Percentiles rank a stretch among this genome's conserved stretches.
These are phyloP conservation scores for Globia sparganii DNA, from an alignment of 2,888 invertebrate species.

Conservation along the genomic window DNA sequence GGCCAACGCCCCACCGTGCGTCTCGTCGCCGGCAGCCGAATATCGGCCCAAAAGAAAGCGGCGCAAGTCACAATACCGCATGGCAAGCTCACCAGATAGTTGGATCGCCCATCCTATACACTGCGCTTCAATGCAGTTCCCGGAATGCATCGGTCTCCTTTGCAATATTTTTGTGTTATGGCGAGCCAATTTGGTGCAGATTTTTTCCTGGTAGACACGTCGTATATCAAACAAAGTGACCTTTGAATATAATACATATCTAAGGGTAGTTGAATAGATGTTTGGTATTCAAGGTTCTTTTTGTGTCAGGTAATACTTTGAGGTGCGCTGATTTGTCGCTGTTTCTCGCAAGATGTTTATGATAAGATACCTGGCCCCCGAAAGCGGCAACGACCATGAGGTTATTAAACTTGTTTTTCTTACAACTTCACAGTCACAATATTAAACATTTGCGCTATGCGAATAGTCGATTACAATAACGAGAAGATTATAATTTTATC, in stretches of 20 bases:
- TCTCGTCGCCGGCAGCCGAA: conserved; percentile 71
- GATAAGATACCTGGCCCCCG: conserved; percentile 67
- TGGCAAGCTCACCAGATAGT: conserved; percentile 71
- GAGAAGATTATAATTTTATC: conserved; percentile 11
- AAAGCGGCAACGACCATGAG: conserved; percentile 69
- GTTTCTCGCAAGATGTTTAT: conserved; percentile 59
- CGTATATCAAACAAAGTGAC: conserved; percentile 62
- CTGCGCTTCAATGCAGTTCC: conserved; percentile 87
- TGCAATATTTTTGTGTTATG: conserved; percentile 85
- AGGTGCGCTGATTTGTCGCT: conserved; percentile 50
- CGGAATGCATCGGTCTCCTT: conserved; percentile 88
- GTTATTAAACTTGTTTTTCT: conserved; percentile 73
- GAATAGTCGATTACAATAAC: conserved; percentile 24
- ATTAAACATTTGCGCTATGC: conserved; percentile 52
- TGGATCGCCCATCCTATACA: conserved; percentile 78
- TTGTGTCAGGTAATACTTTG: conserved; percentile 50
- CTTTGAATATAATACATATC: conserved; percentile 50
- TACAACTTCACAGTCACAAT: conserved; percentile 52
- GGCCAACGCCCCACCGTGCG: conserved; percentile 87
- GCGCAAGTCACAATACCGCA: conserved; percentile 74
- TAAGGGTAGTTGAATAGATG: conserved; percentile 55
- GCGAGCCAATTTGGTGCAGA: conserved; percentile 78
- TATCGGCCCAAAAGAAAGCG: conserved; percentile 70
- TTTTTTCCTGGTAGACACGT: conserved; percentile 77
- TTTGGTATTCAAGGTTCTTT: conserved; percentile 45